These are phyloP conservation scores for Chaetogeoica ovagalla DNA, from an alignment of 2,888 invertebrate genomes.

Conservation along the genomic window DNA sequence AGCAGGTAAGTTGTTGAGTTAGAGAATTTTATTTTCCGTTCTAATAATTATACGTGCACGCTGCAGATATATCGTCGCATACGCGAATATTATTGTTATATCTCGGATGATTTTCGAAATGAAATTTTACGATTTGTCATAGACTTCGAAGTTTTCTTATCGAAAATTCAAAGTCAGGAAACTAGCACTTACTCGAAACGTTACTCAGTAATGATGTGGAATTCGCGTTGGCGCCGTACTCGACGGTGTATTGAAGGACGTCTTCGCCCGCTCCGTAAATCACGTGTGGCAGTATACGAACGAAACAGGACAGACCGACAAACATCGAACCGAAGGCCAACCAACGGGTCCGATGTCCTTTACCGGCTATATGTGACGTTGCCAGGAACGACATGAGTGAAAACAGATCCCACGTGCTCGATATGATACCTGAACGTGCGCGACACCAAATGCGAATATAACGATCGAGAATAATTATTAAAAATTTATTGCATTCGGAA, in stretches of 20 bases:
- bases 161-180: too few species aligned
- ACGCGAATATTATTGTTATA: too few species aligned
- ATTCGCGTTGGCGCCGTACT: constrained; percentile 56
- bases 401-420: constrained; percentile 72
- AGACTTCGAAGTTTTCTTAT: too few species aligned
- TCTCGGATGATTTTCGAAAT: too few species aligned
- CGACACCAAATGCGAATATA: background rate
- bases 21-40: too few species aligned
- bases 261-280: constrained; percentile 68
- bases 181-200: constrained; percentile 15
- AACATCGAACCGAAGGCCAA: constrained; percentile 68
- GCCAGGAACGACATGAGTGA: constrained; percentile 67
- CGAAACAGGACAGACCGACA: constrained; percentile 67
- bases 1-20: too few species aligned
- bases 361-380: constrained; percentile 68
- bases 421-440: constrained; percentile 64
- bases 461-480: too few species aligned
- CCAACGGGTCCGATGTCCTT: constrained; percentile 70
- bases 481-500: background rate
- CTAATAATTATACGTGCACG: too few species aligned
- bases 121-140: too few species aligned
- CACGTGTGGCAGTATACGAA: constrained; percentile 67
- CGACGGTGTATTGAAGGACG: constrained; percentile 61
- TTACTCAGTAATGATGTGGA: constrained; percentile 1
- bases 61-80: too few species aligned